A percentile compares a stretch with the other conserved stretches of the same genome.
Evolutionary conservation across 1,140 invertebrate species (phyloP).

Genomic region (Drosophila orosa): DNA sequence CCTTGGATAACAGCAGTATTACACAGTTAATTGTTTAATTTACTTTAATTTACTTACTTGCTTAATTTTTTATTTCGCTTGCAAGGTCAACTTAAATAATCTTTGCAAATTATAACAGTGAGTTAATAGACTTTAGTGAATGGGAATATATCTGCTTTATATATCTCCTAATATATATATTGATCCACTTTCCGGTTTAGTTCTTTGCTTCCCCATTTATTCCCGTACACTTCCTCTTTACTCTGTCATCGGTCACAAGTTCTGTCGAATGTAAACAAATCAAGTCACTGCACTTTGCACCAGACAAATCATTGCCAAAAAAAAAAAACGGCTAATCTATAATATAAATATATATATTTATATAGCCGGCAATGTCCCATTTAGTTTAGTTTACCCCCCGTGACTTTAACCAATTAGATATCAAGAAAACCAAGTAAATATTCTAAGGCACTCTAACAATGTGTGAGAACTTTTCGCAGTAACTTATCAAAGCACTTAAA

Average conservation of each 20-base stretch:
- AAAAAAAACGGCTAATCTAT: constrained; percentile 53
- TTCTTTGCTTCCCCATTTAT: not conserved
- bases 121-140: constrained; percentile 6
- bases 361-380: constrained; percentile 31
- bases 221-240: constrained; percentile 13
- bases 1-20: constrained; percentile 3
- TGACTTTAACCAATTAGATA: not conserved
- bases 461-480: not conserved
- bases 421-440: constrained; percentile 2
- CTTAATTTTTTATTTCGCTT: constrained; percentile 1
- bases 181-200: constrained; percentile 6
- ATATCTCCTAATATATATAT: not conserved
- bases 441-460: not conserved
- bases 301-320: constrained; percentile 57
- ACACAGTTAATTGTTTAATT: constrained; percentile 12
- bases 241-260: constrained; percentile 63
- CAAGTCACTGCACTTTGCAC: constrained; percentile 67
- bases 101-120: constrained; percentile 28
- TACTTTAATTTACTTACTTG: constrained; percentile 11
- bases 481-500: constrained; percentile 1
- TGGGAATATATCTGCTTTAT: not conserved
- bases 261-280: constrained; percentile 70
- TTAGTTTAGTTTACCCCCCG: constrained; percentile 35
- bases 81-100: constrained; percentile 60
- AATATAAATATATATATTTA: constrained; percentile 10